Evolutionary conservation across 1,140 invertebrate genomes (phyloP), one percentile per base, ranked within the genome.

Genomic region (Micrasema minimum): DNA sequence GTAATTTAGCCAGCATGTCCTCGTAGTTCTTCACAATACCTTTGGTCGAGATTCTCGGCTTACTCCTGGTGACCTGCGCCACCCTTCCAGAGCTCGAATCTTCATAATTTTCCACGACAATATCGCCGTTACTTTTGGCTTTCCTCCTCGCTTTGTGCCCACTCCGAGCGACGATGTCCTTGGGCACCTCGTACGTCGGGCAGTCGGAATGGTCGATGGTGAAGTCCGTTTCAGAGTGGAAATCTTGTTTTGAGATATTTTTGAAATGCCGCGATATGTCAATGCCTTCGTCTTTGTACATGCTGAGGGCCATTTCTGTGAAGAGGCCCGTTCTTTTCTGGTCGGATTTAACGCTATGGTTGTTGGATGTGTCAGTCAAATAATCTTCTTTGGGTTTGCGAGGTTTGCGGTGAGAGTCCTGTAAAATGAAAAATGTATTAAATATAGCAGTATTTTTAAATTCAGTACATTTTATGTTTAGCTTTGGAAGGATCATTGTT

Each of bases 251-350:
- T 1, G 62, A 41, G 6, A 74, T n/a, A 23, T 75, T 43, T 66
- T 75, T 75, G 26, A 75, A 75, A 26, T 75, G 73, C 43, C 73
- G 20, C 2, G 73, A 69, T 20, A 75, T 51, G 65, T 75, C 74
- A 14, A 75, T 37, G 18, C 59, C 69, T 51, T 75, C 70, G 12
- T 72, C 67, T 61, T 51, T 46, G 26, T 70, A 75, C 62, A 62
- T 66, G 23, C 66, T 62, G 4, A 75, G 46, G 6, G 61, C 38
- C 74, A 75, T 75, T 23, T 64, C 46, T 9, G 74, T 70, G 67
- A 75, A 75, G 41, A 75, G 64, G 11, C 74, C 70, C 0, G 48
- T 51, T 41, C 38, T 66, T 67, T 43, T 75, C 1, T 26, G 59
- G 0, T 64, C 26, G 3, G 12, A 7, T 46, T 64, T 64, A 12